Base-by-base conservation (phyloP, 1,140 invertebrate species). In the Asbolus verrucosus region DNA sequence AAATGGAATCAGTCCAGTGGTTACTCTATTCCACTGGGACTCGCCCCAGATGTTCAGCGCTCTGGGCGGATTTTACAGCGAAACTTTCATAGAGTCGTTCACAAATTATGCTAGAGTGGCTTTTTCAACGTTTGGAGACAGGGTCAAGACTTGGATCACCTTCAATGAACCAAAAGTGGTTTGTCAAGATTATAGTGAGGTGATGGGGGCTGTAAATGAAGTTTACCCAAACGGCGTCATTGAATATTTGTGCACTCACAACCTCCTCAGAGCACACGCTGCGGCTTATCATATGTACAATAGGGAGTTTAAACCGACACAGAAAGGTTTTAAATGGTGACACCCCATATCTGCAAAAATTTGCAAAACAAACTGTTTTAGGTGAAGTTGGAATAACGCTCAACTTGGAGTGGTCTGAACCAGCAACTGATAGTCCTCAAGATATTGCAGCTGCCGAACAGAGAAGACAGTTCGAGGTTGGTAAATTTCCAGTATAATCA, bases 51-150 rank as follows among this genome's bases (percentile, higher is more conserved):
- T 31, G 4, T 63, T 82, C 4, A 75, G 82, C 78, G 80, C 84
- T 0, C 59, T 86, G 0, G 87, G 86, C 4, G 86, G 86, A n/a
- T 87, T 84, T 83, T 39, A 73, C 15, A 83, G 81, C 71, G 71
- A 71, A 5, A 31, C 69, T 9, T 72, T 82, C n/a, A 78, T 77
- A 13, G 74, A 78, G 18, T 75, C 71, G 54, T 83, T 78, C 71
- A 75, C 70, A n/a, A 78, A 81, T 19, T 83, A 82, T 65, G 82
- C 81, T 2, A 63, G 69, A 31, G 21, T 76, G 43, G 54, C 39
- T 30, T 79, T 79, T 43, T 30, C 68, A 27, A 41, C 46, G 1
- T 77, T 79, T 24, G 77, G 76, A 1, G 72, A 74, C 27, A 31
- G 73, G 6, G 76, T 78, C 1, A 86, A 86, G 79, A 76, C 78